Conservation (phyloP, 2,888 invertebrate genomes). For the Nineta flava region DNA sequence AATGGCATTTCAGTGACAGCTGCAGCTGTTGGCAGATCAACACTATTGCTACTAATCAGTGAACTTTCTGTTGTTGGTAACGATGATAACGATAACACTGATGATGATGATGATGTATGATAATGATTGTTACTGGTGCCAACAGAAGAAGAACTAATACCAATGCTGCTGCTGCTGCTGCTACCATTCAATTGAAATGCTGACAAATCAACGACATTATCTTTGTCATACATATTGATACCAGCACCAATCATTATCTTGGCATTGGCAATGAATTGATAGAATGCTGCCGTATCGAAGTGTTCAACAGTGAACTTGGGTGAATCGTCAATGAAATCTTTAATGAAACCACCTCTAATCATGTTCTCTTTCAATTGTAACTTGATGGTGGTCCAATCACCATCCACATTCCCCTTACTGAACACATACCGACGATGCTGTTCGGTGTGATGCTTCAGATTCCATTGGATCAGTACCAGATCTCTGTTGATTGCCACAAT, state of each 20-base stretch:
- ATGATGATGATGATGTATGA: no score
- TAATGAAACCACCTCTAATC: conserved; percentile 30
- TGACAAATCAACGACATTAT: conserved; percentile 2
- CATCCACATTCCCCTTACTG: conserved; percentile 40
- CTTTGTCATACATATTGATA: conserved; percentile 1
- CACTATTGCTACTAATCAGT: conserved; percentile 21
- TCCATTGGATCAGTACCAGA: conserved; percentile 54
- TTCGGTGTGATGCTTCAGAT: conserved; percentile 29
- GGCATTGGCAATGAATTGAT: conserved; percentile 31
- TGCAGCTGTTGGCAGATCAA: conserved; percentile 16
- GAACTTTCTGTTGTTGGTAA: conserved; percentile 21
- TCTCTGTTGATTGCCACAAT: conserved; percentile 53
- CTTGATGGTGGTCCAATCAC: conserved; percentile 49
- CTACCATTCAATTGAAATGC: conserved; percentile 17
- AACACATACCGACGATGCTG: conserved; percentile 26
- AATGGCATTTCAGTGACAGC: conserved; percentile 26
- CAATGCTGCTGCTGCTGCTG: no score
- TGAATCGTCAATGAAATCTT: conserved; percentile 33
- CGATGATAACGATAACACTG: conserved; percentile 7
- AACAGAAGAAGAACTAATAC: no score
- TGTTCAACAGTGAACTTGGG: conserved; percentile 29
- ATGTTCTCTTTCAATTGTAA: conserved; percentile 31
- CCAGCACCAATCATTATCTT: conserved; percentile 34
- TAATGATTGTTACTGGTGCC: conserved; percentile 18
- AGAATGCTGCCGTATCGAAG: conserved; percentile 34